Conservation (phyloP, 64 coral and sea anemone species). For the Pocillopora damicornis region DNA sequence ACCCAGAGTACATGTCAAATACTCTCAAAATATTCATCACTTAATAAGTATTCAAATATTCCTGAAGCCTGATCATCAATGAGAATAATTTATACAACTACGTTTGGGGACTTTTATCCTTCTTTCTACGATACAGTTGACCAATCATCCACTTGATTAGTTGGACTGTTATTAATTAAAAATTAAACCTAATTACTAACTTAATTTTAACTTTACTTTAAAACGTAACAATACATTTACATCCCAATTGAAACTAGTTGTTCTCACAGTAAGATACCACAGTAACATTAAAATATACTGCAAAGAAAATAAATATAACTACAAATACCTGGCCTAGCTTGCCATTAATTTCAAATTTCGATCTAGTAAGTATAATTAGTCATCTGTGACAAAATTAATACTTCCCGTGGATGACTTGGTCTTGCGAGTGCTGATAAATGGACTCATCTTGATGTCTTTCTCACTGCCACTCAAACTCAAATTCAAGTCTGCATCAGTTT, state of each 20-base stretch:
- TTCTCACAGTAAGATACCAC: background rate
- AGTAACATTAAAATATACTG: conserved; percentile 8
- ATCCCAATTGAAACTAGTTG: background rate
- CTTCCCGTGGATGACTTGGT: background rate
- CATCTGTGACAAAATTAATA: background rate
- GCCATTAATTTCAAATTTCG: background rate
- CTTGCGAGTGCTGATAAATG: background rate
- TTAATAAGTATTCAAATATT: no score
- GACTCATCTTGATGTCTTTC: conserved; percentile 37
- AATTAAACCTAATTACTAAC: no score
- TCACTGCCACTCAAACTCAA: conserved; percentile 30
- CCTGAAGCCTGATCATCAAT: no score
- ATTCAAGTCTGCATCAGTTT: conserved; percentile 2
- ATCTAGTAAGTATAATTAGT: background rate
- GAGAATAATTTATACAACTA: no score
- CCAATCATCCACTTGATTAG: no score
- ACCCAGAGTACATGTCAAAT: no score
- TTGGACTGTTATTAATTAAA: no score
- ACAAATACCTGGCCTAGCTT: background rate
- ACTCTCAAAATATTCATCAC: no score
- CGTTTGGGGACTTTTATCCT: no score
- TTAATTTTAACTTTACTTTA: no score
- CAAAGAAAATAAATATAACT: background rate
- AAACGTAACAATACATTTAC: background rate
- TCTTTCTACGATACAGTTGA: no score